Conservation (phyloP, 2,113 vertebrate species). For the Ginglymostoma cirratum region DNA sequence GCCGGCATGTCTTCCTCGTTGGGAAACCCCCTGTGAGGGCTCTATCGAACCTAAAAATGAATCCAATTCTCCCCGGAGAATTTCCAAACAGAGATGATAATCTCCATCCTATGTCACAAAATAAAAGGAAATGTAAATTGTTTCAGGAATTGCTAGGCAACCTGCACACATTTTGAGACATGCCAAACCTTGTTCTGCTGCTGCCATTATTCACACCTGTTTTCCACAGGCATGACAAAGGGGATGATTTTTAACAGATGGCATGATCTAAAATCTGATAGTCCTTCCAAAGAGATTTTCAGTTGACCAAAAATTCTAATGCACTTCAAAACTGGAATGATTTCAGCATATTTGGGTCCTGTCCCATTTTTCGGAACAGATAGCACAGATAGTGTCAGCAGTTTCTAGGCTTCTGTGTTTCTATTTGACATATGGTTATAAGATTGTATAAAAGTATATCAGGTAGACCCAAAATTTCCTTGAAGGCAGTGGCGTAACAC, state of each 20-base stretch:
- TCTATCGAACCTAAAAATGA: not conserved
- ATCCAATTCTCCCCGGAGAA: no score
- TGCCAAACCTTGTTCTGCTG: not conserved
- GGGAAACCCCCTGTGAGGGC: not conserved
- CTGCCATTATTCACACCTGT: not conserved
- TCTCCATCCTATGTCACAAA: no score
- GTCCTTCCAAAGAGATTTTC: not conserved
- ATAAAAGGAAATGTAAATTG: no score
- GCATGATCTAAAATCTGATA: not conserved
- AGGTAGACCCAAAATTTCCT: not conserved
- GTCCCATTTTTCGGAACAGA: not conserved
- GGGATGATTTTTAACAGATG: not conserved
- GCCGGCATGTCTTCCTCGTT: not conserved
- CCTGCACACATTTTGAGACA: not conserved
- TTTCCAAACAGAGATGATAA: no score
- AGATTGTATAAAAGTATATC: not conserved
- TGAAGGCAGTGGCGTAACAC: not conserved
- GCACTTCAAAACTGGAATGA: not conserved
- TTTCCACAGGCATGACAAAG: not conserved
- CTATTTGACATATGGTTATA: not conserved
- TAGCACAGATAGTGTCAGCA: not conserved
- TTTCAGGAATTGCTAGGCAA: not conserved
- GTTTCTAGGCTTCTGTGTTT: not conserved
- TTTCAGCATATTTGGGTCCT: not conserved
- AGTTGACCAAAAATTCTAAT: not conserved